Conservation (phyloP, 53 echinoderm and acorn worm species). For the Luidia sarsii region DNA sequence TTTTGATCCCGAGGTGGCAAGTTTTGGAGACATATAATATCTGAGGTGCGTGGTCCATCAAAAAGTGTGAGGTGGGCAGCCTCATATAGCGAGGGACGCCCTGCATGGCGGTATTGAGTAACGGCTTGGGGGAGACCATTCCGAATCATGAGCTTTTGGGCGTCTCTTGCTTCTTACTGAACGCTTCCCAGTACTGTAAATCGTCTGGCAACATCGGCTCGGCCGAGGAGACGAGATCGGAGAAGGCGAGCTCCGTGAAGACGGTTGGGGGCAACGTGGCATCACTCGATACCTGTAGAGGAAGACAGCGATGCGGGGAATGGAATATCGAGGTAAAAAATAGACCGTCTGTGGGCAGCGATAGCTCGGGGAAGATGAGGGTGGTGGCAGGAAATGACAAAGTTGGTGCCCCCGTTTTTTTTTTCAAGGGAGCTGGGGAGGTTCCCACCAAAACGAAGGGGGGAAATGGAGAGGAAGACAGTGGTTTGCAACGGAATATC, state of each 20-base stretch:
- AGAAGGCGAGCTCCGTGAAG: constrained; percentile 69
- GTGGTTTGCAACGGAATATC: background rate
- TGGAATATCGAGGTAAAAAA: too few relatives aligned
- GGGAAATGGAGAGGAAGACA: background rate
- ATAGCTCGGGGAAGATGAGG: background rate
- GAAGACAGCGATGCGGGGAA: too few relatives aligned
- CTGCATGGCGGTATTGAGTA: too few relatives aligned
- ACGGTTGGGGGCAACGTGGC: constrained; percentile 22
- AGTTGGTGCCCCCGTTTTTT: too few relatives aligned
- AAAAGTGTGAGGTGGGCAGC: too few relatives aligned
- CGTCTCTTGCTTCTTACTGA: constrained; percentile 76
- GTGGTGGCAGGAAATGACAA: background rate
- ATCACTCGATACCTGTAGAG: constrained; percentile 26
- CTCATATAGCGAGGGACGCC: too few relatives aligned
- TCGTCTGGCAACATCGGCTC: constrained; percentile 74
- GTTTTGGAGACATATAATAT: too few relatives aligned
- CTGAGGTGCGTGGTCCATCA: too few relatives aligned
- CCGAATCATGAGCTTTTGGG: too few relatives aligned
- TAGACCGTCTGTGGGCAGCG: background rate
- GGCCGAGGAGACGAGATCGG: constrained; percentile 70
- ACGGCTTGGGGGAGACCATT: too few relatives aligned
- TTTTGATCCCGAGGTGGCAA: too few relatives aligned
- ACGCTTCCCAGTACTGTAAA: constrained; percentile 73
- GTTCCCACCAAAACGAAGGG: background rate
- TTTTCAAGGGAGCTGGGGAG: too few relatives aligned